These are phyloP conservation scores for Nebria brevicollis DNA, from an alignment of 2,888 invertebrate genomes.

Conservation along the genomic window DNA sequence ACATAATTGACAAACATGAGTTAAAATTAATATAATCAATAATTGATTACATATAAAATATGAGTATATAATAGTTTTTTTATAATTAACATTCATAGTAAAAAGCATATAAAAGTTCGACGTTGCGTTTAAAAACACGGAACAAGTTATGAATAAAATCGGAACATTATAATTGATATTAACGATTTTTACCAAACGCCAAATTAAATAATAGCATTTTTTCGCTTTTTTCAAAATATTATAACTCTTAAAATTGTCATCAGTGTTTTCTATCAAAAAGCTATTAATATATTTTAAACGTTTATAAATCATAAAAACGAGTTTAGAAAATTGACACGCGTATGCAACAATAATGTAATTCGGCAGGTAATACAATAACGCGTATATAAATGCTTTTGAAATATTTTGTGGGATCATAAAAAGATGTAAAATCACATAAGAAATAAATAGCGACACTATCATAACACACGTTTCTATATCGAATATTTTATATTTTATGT, in stretches of 20 bases:
- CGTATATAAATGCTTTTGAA: neutral
- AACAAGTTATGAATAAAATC: neutral
- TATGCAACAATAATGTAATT: conserved; percentile 2
- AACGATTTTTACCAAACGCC: conserved; percentile 5
- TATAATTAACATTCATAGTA: neutral
- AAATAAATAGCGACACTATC: neutral
- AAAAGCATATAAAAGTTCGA: neutral
- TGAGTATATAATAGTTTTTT: neutral
- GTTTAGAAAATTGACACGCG: neutral
- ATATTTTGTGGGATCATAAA: neutral
- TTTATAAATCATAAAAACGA: neutral
- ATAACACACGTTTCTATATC: neutral
- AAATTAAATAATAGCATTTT: conserved; percentile 18
- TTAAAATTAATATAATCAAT: neutral
- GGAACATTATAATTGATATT: conserved; percentile 10
- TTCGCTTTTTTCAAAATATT: neutral
- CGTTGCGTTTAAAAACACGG: neutral
- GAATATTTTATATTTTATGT: neutral
- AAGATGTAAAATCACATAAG: neutral
- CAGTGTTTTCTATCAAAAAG: neutral
- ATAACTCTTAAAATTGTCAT: neutral
- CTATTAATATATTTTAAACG: neutral
- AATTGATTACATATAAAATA: neutral
- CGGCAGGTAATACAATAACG: neutral
- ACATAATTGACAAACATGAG: conserved; percentile 7